Evolutionary conservation across 2,797 vertebrate species (phyloP).

Genomic region (Chiropotes sagulatus): DNA sequence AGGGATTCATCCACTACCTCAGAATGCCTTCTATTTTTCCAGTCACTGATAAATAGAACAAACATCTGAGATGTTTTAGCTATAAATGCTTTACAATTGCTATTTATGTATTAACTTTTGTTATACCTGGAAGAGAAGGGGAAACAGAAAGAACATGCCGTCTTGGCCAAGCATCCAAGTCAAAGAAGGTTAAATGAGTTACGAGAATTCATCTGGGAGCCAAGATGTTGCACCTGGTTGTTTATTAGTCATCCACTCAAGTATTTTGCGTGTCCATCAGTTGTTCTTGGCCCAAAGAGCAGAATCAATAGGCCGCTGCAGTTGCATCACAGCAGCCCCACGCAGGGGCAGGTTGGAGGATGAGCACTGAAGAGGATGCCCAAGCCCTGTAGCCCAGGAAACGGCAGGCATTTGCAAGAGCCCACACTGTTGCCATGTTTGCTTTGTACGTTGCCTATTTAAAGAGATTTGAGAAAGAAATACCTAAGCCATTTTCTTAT

Average conservation of each 20-base stretch:
- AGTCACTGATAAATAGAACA: not conserved
- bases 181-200: constrained; percentile 59
- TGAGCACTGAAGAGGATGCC: constrained; percentile 41
- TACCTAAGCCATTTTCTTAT: not conserved
- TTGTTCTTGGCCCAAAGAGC: constrained; percentile 60
- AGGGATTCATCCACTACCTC: not conserved
- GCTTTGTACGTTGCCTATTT: not conserved
- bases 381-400: constrained; percentile 33
- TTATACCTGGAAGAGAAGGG: not conserved
- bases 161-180: constrained; percentile 35
- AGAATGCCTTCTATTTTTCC: too few relatives aligned
- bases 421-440: not conserved
- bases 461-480: not conserved
- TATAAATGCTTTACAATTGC: not conserved
- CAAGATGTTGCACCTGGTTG: not conserved
- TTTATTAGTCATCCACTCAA: constrained; percentile 47
- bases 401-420: not conserved
- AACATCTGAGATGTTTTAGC: not conserved
- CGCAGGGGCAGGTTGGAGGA: constrained; percentile 30
- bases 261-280: constrained; percentile 60
- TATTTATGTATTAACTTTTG: not conserved
- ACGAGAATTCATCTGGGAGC: constrained; percentile 56
- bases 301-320: constrained; percentile 66
- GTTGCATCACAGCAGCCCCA: not conserved
- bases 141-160: not conserved